Evolutionary conservation across 2,113 vertebrate species (phyloP), one percentile per base, ranked within the genome.

Genomic region (Mohoua ochrocephala): DNA sequence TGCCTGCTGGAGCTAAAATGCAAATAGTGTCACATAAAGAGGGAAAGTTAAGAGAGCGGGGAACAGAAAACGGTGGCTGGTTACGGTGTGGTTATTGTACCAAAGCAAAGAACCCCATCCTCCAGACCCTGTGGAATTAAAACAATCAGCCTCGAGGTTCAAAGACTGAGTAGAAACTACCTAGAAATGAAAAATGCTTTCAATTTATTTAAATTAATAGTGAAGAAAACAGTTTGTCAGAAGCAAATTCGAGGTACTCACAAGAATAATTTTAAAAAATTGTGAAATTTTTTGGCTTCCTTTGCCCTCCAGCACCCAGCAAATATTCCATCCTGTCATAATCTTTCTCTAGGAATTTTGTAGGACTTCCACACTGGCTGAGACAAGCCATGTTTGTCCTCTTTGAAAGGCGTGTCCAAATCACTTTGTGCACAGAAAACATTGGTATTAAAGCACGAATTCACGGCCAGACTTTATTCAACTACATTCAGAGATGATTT

Each of bases 1-100:
- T 93, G 86, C 80, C 93, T 78, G 83, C 83, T 68, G 88, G 64
- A 96, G 63, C 71, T 81, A 60, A 81, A 35, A 87, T 93, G 76
- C 49, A 89, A 94, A 96, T 64, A 88, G n/a, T 31, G 50, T 60
- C 64, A 73, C 45, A 68, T 54, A 76, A 92, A 89, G 80, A 78
- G 50, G 11, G 21, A 24, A 84, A 96, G 75, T 80, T 74, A 76
- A 13, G 26, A 60, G 37, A 91, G 50, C 31, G 39, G 26, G n/a
- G 60, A 84, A 28, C 37, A 64, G 44, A 89, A 93, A 79, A 71
- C 0, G 0, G 31, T 84, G 56, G 44, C 35, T 84, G 68, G 31
- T 50, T 64, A 37, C 1, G 41, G 18, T 17, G 24, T 24, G 8
- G 50, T 80, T 87, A 45, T 64, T 78, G 83, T 27, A 65, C 49